A percentile compares a stretch with the other conserved stretches of the same genome.
Conservation (phyloP, 2,113 vertebrate species). For the Apaloderma vittatum region DNA sequence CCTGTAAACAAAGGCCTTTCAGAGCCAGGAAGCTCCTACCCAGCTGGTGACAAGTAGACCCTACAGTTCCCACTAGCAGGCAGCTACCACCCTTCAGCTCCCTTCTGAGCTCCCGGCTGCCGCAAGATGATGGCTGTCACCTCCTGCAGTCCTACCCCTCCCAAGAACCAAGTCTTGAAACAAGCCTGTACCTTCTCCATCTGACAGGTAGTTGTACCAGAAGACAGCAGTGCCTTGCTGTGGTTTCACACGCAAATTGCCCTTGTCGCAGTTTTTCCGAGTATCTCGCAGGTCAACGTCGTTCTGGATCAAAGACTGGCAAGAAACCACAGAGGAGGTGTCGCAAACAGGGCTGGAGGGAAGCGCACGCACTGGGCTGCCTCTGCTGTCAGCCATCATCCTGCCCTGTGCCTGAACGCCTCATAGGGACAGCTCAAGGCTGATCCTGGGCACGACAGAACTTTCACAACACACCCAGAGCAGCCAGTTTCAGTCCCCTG, state of each 20-base stretch:
- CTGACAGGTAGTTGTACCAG: constrained; percentile 98
- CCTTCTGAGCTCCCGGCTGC: neutral
- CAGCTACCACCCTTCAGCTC: constrained; percentile 1
- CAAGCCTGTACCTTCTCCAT: constrained; percentile 87
- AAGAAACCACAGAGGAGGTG: neutral
- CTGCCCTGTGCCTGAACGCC: neutral
- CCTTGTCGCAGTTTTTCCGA: constrained; percentile 89
- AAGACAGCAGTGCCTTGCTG: constrained; percentile 91
- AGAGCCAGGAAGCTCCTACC: constrained; percentile 45
- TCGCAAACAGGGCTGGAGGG: neutral
- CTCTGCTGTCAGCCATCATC: neutral
- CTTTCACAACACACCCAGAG: neutral
- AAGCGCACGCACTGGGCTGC: accelerated
- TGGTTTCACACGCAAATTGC: constrained; percentile 92
- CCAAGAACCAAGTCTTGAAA: neutral
- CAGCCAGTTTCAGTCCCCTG: neutral
- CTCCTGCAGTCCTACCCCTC: neutral
- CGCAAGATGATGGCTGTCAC: neutral
- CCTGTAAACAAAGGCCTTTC: constrained; percentile 61
- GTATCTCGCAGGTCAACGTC: constrained; percentile 93
- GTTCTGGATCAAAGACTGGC: constrained; percentile 92
- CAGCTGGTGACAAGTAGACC: constrained; percentile 42
- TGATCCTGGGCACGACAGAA: neutral
- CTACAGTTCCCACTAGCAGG: constrained; percentile 17
- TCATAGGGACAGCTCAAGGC: neutral